These are phyloP conservation scores for Tetheella fluctuosa DNA, from an alignment of 2,888 invertebrate genomes.

Conservation along the genomic window DNA sequence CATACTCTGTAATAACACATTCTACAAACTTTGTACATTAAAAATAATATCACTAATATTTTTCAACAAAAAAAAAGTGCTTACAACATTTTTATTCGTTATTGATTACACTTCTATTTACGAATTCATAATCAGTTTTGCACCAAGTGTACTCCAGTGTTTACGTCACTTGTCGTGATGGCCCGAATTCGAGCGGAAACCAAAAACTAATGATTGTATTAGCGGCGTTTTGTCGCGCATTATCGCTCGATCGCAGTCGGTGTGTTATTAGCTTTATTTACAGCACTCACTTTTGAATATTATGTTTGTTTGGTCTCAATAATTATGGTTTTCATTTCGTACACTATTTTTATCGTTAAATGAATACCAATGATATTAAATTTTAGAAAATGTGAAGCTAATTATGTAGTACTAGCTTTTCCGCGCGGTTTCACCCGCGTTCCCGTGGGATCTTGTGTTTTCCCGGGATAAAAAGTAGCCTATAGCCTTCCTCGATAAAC, in stretches of 20 bases:
- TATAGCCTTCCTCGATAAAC: no score
- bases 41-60: no score
- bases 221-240: constrained; percentile 35
- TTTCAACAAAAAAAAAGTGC: no score
- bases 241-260: constrained; percentile 17
- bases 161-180: constrained; percentile 34
- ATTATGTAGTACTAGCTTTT: no score
- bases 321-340: neutral
- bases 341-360: neutral
- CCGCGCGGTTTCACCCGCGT: no score
- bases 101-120: constrained; percentile 13
- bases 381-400: no score
- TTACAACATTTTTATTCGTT: neutral
- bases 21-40: no score
- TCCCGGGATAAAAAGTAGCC: no score
- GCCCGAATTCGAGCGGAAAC: constrained; percentile 36
- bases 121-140: constrained; percentile 6
- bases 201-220: constrained; percentile 49
- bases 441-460: no score
- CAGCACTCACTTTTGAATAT: neutral
- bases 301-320: neutral
- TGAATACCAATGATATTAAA: no score
- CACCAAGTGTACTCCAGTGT: constrained; percentile 28
- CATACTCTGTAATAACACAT: no score
- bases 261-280: constrained; percentile 11